Evolutionary conservation across 2,888 invertebrate genomes (phyloP).

Genomic region (Calameuta filiformis): DNA sequence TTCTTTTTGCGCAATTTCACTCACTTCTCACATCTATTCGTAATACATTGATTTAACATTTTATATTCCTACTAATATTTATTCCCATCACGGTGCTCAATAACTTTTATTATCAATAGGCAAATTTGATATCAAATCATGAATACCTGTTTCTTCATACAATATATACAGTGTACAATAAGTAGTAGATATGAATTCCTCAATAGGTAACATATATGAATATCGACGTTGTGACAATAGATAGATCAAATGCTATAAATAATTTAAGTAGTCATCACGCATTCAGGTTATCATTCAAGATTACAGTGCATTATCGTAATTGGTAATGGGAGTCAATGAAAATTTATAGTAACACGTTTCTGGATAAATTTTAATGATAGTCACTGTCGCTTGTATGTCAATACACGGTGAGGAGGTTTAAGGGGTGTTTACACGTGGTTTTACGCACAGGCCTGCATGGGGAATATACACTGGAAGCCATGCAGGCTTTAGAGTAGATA

Average conservation of each 20-base stretch:
- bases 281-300: neutral
- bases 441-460: neutral
- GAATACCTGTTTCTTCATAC: neutral
- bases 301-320: neutral
- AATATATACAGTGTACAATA: neutral
- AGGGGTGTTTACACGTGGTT: slow-evolving; percentile 14
- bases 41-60: slow-evolving; percentile 14
- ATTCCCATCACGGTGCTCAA: slow-evolving; percentile 5
- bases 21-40: neutral
- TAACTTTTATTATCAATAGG: neutral
- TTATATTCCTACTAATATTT: neutral
- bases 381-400: slow-evolving; percentile 17
- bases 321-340: neutral
- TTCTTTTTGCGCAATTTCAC: slow-evolving; percentile 7
- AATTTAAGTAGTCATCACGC: neutral
- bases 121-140: neutral
- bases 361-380: slow-evolving; percentile 14
- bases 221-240: neutral
- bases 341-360: neutral
- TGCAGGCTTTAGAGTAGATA: slow-evolving; percentile 7
- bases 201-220: neutral
- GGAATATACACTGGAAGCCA: neutral
- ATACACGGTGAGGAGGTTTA: slow-evolving; percentile 12
- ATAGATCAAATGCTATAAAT: neutral
- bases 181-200: neutral